Evolutionary conservation across 2,888 invertebrate genomes (phyloP).

Genomic region (Phrixothrix hirtus): DNA sequence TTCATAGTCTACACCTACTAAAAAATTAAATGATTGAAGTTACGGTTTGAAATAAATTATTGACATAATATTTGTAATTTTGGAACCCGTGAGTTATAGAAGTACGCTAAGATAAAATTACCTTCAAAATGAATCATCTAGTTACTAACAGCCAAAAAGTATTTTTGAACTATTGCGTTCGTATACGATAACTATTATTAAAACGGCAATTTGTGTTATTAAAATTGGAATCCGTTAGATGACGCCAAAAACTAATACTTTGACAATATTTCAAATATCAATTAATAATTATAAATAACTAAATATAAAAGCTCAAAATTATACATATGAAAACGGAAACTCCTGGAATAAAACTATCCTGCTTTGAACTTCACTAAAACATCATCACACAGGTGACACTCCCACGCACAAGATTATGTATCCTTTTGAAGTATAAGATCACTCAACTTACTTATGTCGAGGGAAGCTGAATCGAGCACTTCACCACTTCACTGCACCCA

Average conservation of each 20-base stretch:
- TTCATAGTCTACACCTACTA: too few species aligned
- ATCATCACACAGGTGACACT: conserved; percentile 29
- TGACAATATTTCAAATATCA: too few species aligned
- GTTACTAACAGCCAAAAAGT: conserved; percentile 36
- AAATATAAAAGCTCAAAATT: too few species aligned
- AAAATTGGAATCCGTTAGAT: conserved; percentile 11
- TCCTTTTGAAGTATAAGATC: conserved; percentile 8
- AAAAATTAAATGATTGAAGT: too few species aligned
- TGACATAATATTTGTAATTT: conserved; percentile 24
- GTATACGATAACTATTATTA: conserved; percentile 34
- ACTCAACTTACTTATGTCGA: conserved; percentile 49
- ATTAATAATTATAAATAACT: too few species aligned
- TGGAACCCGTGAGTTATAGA: conserved; percentile 19
- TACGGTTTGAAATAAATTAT: too few species aligned
- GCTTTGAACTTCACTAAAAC: conserved; percentile 32
- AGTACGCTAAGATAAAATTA: conserved; percentile 32
- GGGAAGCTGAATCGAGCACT: conserved; percentile 44
- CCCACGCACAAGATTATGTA: conserved; percentile 11
- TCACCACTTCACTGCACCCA: conserved; percentile 51
- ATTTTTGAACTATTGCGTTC: conserved; percentile 36
- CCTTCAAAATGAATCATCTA: conserved; percentile 35
- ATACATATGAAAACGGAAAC: too few species aligned
- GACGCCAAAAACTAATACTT: conserved; percentile 5
- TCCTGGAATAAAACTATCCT: conserved; percentile 22
- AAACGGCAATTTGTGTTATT: conserved; percentile 26